Percentiles rank a stretch among this genome's conserved stretches.
Conservation (phyloP, 2,888 invertebrate genomes). For the Pristionchus japonicus region DNA sequence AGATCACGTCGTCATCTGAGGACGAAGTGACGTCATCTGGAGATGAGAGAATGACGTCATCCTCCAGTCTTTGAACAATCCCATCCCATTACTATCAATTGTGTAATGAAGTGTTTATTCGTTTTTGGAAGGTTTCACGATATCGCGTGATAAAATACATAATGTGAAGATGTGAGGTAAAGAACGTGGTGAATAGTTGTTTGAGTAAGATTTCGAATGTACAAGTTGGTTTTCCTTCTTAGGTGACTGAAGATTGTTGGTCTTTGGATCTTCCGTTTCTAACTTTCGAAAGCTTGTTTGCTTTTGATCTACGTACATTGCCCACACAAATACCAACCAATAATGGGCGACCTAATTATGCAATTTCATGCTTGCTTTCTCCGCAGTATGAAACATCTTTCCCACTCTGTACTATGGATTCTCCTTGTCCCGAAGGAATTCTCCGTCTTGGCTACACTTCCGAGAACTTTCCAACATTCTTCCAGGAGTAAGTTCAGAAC, state of each 20-base stretch:
- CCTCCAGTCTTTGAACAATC: neutral
- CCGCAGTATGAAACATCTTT: neutral
- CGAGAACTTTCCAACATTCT: slow-evolving; percentile 7
- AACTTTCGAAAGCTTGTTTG: neutral
- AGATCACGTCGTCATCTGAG: neutral
- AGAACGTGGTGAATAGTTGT: no score
- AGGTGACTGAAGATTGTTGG: no score
- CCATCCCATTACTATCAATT: neutral
- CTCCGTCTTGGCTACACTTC: neutral
- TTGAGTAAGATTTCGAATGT: no score
- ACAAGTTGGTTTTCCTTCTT: no score
- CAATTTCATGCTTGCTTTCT: neutral
- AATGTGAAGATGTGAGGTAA: no score
- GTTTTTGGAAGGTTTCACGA: neutral
- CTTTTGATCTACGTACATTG: neutral
- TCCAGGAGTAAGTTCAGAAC: neutral
- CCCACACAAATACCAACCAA: neutral
- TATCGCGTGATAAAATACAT: no score
- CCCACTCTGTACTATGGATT: neutral
- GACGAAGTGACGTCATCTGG: no score
- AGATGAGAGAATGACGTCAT: neutral
- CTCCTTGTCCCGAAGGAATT: neutral
- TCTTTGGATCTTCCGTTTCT: neutral
- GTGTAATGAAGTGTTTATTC: slow-evolving; percentile 36
- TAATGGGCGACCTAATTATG: neutral